Evolutionary conservation across 2,888 invertebrate species (phyloP).

Genomic region (Tetranychus truncatus): DNA sequence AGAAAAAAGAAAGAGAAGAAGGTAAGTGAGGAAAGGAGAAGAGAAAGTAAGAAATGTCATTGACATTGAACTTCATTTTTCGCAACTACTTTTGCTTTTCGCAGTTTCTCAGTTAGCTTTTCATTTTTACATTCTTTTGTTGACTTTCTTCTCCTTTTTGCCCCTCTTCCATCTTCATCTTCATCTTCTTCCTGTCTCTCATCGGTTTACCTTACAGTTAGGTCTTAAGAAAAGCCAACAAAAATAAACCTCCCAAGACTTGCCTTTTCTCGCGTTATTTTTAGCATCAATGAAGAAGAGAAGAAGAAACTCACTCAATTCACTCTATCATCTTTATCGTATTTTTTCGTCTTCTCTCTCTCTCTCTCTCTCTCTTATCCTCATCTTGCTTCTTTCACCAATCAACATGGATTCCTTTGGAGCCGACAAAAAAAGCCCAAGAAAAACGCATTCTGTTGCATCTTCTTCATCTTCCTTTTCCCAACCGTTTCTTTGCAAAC

Average conservation of each 20-base stretch:
- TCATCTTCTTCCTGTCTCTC: not conserved
- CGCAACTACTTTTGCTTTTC: not conserved
- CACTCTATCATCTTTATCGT: not conserved
- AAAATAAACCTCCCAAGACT: not conserved
- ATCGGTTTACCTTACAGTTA: constrained; percentile 1
- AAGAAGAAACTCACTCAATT: not conserved
- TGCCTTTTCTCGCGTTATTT: not conserved
- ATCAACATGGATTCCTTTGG: not conserved
- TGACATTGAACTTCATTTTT: not conserved
- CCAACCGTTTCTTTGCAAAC: too few relatives aligned
- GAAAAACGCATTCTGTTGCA: too few relatives aligned
- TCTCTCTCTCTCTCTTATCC: not conserved
- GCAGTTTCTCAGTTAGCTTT: not conserved
- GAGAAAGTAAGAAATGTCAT: not conserved
- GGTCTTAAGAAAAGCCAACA: not conserved
- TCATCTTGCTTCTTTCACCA: not conserved
- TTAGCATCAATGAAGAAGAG: not conserved
- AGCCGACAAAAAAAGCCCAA: not conserved
- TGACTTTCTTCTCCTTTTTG: not conserved
- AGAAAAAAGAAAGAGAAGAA: not conserved
- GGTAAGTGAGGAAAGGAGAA: not conserved
- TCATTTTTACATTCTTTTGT: not conserved
- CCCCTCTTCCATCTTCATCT: not conserved
- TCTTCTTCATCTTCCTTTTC: too few relatives aligned
- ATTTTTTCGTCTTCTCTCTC: not conserved